A percentile compares a stretch with the other conserved stretches of the same genome.
These are phyloP conservation scores for Zaprionus bogoriensis DNA, from an alignment of 2,888 invertebrate genomes.

Conservation along the genomic window DNA sequence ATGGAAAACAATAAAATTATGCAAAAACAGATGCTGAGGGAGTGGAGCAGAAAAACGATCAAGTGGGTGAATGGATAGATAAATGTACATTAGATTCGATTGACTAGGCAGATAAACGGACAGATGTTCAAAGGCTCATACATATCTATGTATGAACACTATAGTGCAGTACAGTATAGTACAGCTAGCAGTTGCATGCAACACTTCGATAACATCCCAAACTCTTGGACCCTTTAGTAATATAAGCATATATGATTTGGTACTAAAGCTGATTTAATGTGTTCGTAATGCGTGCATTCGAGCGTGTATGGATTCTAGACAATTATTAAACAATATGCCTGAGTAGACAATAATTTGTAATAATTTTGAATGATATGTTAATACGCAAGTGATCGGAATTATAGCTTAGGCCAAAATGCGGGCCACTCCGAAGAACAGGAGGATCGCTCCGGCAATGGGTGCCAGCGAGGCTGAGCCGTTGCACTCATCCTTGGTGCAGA, in stretches of 20 bases:
- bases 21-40: too few relatives aligned
- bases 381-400: background rate
- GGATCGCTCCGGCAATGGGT: conserved; percentile 72
- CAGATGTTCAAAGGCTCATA: too few relatives aligned
- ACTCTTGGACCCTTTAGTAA: background rate
- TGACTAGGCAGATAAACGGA: too few relatives aligned
- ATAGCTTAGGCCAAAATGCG: conserved; percentile 69
- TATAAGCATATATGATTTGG: background rate
- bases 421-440: conserved; percentile 75
- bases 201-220: too few relatives aligned
- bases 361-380: background rate
- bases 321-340: background rate
- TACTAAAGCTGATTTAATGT: conserved; percentile 3
- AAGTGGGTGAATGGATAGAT: too few relatives aligned
- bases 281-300: background rate
- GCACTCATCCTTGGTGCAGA: conserved; percentile 77
- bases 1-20: too few relatives aligned
- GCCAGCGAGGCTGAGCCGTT: conserved; percentile 71
- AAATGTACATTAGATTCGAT: too few relatives aligned
- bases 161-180: too few relatives aligned
- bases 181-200: too few relatives aligned
- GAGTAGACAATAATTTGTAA: background rate
- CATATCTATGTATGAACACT: too few relatives aligned
- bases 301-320: background rate
- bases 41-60: too few relatives aligned